Evolutionary conservation across 2,113 vertebrate genomes (phyloP), one percentile per base, ranked within the genome.

Genomic region (Smithornis capensis): DNA sequence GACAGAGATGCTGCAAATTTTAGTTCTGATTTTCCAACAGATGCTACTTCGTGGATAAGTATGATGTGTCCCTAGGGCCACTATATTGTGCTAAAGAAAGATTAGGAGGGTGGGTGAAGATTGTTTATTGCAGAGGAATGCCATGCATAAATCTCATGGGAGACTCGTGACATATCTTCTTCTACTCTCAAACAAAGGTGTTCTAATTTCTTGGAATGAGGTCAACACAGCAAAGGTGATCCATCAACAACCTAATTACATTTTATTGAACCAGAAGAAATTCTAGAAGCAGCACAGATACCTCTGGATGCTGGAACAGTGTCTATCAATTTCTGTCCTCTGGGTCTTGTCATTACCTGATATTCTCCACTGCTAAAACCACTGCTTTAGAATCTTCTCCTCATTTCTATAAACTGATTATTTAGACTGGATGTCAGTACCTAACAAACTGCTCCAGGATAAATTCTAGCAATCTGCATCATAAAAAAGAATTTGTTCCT

Each of bases 241-340:
- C 85, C 65, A 95, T 52, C 87, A 94, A 86, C 67, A 83, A 50
- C 35, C 23, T 59, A 77, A 84, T 94, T 60, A 85, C 33, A 65
- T 81, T 83, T 63, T 63, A 49, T 23, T 90, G 95, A 85, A 22
- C 63, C 37, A 90, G 40, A 69, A 83, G n/a, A 79, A 91, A 95
- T 89, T 83, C 64, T 71, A 87, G 85, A 87, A 96, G 47, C 33
- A 69, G 4, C 49, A 80, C 53, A 78, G 75, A 69, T 47, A 75
- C 71, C 64, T 83, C 47, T 89, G 81, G 75, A 85, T 80, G 28
- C 52, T 74, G 60, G 76, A 91, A 83, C 10, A 62, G 33, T 40
- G 53, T 67, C 82, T 90, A 52, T 65, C 90, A 96, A 56, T 69
- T 94, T 69, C 62, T 96, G 55, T 57, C 60, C 80, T 90, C 89